Evolutionary conservation across 2,797 vertebrate species (phyloP).

Genomic region (Muscicapa comitata): DNA sequence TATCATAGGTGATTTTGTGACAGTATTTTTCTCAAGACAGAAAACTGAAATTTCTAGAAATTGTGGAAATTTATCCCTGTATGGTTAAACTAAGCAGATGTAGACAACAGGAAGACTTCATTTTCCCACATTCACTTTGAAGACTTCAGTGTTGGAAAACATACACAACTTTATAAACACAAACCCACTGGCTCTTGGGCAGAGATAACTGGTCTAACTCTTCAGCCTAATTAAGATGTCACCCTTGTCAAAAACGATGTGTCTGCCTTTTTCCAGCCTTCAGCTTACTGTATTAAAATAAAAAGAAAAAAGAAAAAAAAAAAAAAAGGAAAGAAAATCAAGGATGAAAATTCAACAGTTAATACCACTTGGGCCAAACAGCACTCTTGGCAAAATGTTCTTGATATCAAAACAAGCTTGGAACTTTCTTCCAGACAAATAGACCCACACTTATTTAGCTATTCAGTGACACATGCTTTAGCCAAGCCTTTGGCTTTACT

Average conservation of each 20-base stretch:
- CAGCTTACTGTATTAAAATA: background rate
- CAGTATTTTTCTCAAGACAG: background rate
- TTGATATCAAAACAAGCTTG: background rate
- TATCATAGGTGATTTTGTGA: background rate
- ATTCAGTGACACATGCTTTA: background rate
- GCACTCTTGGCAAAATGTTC: background rate
- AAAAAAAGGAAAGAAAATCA: background rate
- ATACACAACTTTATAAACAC: background rate
- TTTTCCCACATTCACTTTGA: background rate
- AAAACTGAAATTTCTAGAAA: background rate
- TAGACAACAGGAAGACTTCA: background rate
- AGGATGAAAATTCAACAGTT: background rate
- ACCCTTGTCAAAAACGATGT: background rate
- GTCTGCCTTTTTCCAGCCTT: background rate
- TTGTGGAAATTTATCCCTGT: background rate
- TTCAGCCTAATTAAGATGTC: slow-evolving; percentile 36
- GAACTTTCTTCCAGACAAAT: slow-evolving; percentile 33
- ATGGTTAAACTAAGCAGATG: background rate
- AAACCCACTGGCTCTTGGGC: background rate
- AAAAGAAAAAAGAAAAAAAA: background rate
- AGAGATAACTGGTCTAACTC: background rate
- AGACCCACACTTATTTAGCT: background rate
- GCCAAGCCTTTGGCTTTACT: background rate
- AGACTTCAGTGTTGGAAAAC: background rate
- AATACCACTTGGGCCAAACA: background rate